Base-by-base conservation (phyloP, 1,140 invertebrate species). In the Platyscapa corneri region DNA sequence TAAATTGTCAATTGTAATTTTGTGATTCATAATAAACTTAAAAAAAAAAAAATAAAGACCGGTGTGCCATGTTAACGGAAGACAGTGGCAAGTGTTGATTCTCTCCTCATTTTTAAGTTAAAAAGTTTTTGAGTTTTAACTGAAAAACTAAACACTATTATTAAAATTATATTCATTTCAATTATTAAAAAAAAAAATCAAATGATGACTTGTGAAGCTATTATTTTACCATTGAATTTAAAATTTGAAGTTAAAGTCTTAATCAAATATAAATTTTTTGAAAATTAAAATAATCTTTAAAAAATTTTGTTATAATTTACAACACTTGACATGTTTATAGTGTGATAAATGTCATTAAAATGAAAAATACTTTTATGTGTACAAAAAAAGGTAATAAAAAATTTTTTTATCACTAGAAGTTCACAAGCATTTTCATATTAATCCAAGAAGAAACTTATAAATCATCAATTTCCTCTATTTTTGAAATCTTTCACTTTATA, bases 401-500 rank as follows among this genome's bases (percentile, higher is more conserved):
- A 30, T 32, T 42, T 85, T 76, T 74, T 79, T 80, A 34, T 85
- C 70, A 85, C 70, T 85, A 53, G 70, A 76, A 76, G 60, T 65
- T 34, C 53, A 49, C 80, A 75, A 23, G 79, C 37, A 16, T 64
- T 75, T 64, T 80, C 18, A 18, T 30, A 74, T 34, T 72, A 32
- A 60, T 64, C 42, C 20, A 74, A 42, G 8, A 37, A 60, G 76
- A 32, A 79, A 80, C 46, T 60, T 79, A 27, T 67, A 70, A 42
- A 72, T 86, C 23, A 77, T 92, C 85, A 93, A 84, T 90, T 90
- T 65, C 97, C 97, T 89, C 97, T 94, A 92, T 98, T 98, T 84
- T 96, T 95, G 87, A 98, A 94, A 91, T 97, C 96, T 94, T 98
- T 98, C 20, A 98, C 98, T 94, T 97, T 98, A 92, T 99, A 99